Evolutionary conservation across 2,888 invertebrate genomes (phyloP).

Genomic region (Cephus runcator): DNA sequence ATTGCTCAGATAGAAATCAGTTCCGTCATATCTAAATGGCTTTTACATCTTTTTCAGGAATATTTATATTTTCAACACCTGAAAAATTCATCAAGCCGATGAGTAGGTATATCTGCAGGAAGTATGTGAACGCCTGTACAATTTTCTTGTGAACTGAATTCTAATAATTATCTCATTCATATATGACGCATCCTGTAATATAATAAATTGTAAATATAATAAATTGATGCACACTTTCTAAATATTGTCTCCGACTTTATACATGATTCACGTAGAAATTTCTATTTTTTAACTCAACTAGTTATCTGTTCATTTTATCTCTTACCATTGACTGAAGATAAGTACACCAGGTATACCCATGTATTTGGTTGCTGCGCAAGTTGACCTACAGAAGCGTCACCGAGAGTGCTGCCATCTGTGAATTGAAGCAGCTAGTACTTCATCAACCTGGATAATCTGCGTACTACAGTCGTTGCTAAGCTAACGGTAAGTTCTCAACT

Average conservation of each 20-base stretch:
- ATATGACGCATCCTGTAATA: background rate
- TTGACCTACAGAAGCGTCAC: too few relatives aligned
- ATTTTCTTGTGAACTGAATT: background rate
- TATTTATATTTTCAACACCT: slow-evolving; percentile 74
- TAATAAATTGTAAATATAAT: background rate
- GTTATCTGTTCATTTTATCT: background rate
- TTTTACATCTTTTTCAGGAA: slow-evolving; percentile 67
- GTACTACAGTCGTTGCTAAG: background rate
- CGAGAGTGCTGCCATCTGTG: background rate
- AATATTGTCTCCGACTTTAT: background rate
- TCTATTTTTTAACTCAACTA: background rate
- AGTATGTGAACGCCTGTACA: background rate
- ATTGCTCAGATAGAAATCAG: background rate
- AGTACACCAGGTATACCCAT: background rate
- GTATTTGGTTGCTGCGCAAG: too few relatives aligned
- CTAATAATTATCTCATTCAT: background rate
- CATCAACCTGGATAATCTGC: background rate
- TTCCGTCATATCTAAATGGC: background rate
- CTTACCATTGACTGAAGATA: background rate
- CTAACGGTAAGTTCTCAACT: background rate
- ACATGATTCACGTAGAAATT: background rate
- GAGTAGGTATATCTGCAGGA: background rate
- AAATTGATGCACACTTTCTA: background rate
- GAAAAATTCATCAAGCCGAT: slow-evolving; percentile 44
- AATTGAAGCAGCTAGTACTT: background rate